Evolutionary conservation across 30 jellyfish, hydroid and myxozoan genomes (phyloP).

Genomic region (Turritopsis dohrnii): DNA sequence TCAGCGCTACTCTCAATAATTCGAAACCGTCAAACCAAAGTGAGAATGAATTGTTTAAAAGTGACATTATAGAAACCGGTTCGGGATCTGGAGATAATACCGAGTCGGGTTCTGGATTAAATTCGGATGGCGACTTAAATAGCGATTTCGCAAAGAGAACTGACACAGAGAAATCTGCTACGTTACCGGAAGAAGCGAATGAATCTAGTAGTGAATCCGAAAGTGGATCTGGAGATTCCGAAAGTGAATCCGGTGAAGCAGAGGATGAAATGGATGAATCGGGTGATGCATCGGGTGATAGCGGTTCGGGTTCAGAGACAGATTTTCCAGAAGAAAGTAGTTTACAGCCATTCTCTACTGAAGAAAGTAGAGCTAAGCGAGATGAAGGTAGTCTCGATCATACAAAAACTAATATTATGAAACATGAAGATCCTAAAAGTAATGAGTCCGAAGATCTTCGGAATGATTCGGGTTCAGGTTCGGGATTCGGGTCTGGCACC

Average conservation of each 20-base stretch:
- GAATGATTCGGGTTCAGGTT: neutral
- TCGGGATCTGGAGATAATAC: constrained; percentile 3
- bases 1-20: neutral
- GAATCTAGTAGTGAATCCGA: constrained; percentile 15
- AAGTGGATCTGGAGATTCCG: constrained; percentile 6
- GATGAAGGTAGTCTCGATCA: neutral
- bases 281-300: neutral
- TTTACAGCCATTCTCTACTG: neutral
- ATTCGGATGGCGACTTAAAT: neutral
- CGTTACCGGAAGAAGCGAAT: neutral
- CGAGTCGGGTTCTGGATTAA: constrained; percentile 19
- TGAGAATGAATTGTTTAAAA: neutral
- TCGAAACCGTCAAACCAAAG: neutral
- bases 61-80: neutral
- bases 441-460: neutral
- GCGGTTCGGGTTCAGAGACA: neutral
- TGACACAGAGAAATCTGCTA: neutral
- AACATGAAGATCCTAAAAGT: neutral
- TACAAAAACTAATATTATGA: neutral
- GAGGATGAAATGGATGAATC: constrained; percentile 32
- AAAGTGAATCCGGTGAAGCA: constrained; percentile 29
- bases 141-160: neutral
- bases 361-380: neutral
- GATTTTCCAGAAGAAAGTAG: neutral
- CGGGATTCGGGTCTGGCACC: neutral